These are phyloP conservation scores for Alectoris magna DNA, from an alignment of 2,797 vertebrate genomes.

Conservation along the genomic window DNA sequence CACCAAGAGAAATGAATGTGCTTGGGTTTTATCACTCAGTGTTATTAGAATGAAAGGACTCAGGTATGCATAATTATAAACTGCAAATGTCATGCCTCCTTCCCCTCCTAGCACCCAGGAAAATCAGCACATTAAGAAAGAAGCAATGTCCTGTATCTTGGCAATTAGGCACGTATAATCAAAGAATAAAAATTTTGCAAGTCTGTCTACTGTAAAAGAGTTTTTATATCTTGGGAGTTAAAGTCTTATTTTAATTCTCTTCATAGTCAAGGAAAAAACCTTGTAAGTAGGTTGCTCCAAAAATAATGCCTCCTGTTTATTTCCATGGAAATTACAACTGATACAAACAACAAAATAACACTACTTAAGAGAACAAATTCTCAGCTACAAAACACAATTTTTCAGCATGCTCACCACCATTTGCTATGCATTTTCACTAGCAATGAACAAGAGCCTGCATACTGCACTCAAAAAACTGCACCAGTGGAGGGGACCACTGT, in stretches of 20 bases:
- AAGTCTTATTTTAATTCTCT: background rate
- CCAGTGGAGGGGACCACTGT: too few relatives aligned
- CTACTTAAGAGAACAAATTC: background rate
- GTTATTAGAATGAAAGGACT: conserved; percentile 55
- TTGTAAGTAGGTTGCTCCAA: background rate
- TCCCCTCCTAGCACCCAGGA: background rate
- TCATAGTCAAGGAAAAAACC: background rate
- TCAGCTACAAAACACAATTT: background rate
- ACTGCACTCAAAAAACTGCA: too few relatives aligned
- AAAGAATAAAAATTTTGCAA: background rate
- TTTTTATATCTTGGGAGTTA: background rate
- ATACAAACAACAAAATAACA: background rate
- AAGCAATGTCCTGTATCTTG: conserved; percentile 30
- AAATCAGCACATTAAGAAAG: conserved; percentile 29
- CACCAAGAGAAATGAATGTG: conserved; percentile 58
- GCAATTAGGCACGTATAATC: conserved; percentile 22
- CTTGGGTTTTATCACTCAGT: conserved; percentile 58
- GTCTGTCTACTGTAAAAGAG: background rate
- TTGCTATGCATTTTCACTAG: background rate
- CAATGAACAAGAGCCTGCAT: background rate
- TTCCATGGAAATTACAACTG: background rate
- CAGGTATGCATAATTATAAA: conserved; percentile 62
- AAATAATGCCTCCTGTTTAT: background rate
- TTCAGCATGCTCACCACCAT: background rate
- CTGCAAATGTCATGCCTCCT: conserved; percentile 54